Evolutionary conservation across 2,888 invertebrate species (phyloP), one percentile per base, ranked within the genome.

Genomic region (Venustoraphidia nigricollis): DNA sequence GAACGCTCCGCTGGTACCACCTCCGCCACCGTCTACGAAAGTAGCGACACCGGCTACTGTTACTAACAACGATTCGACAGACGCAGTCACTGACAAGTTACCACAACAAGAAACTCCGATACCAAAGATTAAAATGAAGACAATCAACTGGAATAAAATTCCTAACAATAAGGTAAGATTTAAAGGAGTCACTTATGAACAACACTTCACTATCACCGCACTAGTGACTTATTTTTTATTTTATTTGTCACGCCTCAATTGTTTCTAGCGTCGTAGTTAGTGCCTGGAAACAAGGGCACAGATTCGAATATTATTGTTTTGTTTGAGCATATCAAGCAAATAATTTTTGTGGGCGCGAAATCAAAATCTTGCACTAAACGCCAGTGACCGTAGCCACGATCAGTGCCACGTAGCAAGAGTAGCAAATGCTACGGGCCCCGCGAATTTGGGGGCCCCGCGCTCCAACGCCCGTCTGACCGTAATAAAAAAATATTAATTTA

Each of bases 61-160:
- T 34, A 9, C 27, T 37, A 41, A 37, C 34, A 36, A 48, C 13
- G 34, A 47, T 50, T 51, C 57, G 57, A 45, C 59, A 58, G 68
- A 66, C 49, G 57, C 60, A 52, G 59, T 63, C 52, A 66, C 69
- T 41, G 71, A 71, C 53, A 74, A 87, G 56, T 70, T 92, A 58
- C 92, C 92, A 10, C 92, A 92, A 60, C 91, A 91, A 63, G 87
- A 89, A 60, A 93, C 88, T 2, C 95, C 95, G 0, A 81, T 83
- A 50, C 95, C 96, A n/a, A 90, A 87, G 66, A 80, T 87, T 34
- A 95, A 94, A 67, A 94, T 96, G 93, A 94, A 93, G 70, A 92
- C 94, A 1, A 85, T 96, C 53, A 95, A 96, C 62, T 97, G 96
- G 96, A 90, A 91, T 63, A 96, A 95, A 67, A 92, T 96, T 59